Evolutionary conservation across 2,113 vertebrate genomes (phyloP), one percentile per base, ranked within the genome.

Genomic region (Cepphus grylle): DNA sequence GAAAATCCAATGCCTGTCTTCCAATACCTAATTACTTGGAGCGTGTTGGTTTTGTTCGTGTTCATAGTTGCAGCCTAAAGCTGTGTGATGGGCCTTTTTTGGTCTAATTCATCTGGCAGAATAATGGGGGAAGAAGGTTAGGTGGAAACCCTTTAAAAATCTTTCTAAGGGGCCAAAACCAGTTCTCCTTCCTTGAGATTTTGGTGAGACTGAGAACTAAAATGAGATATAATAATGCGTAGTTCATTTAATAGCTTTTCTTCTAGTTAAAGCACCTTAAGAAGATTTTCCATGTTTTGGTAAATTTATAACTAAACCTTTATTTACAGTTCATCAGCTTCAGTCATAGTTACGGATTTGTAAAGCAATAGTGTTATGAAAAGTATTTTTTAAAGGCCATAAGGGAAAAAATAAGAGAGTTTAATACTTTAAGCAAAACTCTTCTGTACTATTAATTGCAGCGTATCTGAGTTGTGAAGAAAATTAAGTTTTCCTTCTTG

Each of bases 11-110:
- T 36, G 34, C 45, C 34, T 42, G 10, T 55, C 6, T 83, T 52
- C 15, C 66, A 52, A 1, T 56, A 11, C 1, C 2, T 40, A 42
- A 49, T 42, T 91, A 38, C 34, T 29, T 42, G 18, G 11, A 74
- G 49, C 0, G 0, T 34, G 12, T 36, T 67, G 26, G 15, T 66
- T 85, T 67, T 62, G 42, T 47, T 83, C 21, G 1, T 36, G 34
- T 36, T 88, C 1, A 1, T 58, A 36, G 53, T 34, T 81, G 74
- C 58, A 42, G 42, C 26, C 25, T 56, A 8, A 29, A 56, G 76
- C 17, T 40, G 30, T 18, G 25, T 61, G 42, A 15, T n/a, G 27
- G 15, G 40, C 43, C 36, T 50, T 56, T 70, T 56, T 38, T 40
- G 8, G 50, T 50, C 11, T 84, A 9, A 65, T 61, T 77, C 15